Base-by-base conservation (phyloP, 2,888 invertebrate species). In the Prenolepis imparis region DNA sequence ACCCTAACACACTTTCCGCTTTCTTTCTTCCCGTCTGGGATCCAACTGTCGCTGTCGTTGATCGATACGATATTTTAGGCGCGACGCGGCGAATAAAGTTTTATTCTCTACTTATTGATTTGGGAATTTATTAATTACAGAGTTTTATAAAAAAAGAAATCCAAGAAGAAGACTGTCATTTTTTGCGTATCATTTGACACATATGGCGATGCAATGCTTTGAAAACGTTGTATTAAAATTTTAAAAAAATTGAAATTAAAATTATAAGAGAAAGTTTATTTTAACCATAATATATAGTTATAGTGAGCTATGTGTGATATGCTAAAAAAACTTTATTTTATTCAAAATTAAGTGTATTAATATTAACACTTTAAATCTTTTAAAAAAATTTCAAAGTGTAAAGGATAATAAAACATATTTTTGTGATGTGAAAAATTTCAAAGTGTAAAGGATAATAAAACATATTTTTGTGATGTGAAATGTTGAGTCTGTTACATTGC, bases 31-130 rank as follows among this genome's bases (percentile, higher is more conserved):
- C 44, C 44, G 18, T 21, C 12, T 21, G 59, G 3, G 24, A 78
- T 72, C 57, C 78, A 80, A 80, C 78, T 80, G 73, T 70, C 78
- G 78, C 32, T 68, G 36, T 36, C 72, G 21, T n/a, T 44, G 72
- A 59, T 78, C 72, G 32, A 78, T 59, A 18, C 18, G 44, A 15
- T 28, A 28, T 44, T 70, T 78, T 24, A 32, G 11, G 0, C 11
- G 32, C 18, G 44, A 15, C 39, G 52, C n/a, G 66, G 8, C 39
- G 77, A 21, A 8, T 21, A 21, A 59, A 57, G 8, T n/a, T 44
- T 75, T 55, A 12, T 28, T 52, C 9, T 6, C 11, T 4, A 18
- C 6, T 36, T 74, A 63, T 63, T 32, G 32, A 32, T 63, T 32
- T 32, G 36, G 18, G 24, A 48, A 21, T n/a, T 48, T 48, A n/a